These are phyloP conservation scores for Pseudomyrmex flavicornis DNA, from an alignment of 1,140 invertebrate species.

Conservation along the genomic window DNA sequence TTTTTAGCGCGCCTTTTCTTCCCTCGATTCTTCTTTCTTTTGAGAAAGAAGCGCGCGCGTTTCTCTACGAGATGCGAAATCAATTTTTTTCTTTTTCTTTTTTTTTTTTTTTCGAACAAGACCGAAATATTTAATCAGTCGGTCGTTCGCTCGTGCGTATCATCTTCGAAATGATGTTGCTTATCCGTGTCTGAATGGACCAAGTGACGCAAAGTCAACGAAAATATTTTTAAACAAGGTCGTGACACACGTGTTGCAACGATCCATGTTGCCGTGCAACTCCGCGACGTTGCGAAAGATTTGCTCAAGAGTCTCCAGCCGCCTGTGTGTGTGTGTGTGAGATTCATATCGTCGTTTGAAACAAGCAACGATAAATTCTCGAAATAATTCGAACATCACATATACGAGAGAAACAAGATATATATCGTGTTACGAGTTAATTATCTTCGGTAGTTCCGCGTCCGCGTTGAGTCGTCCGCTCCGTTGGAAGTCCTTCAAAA, in stretches of 20 bases:
- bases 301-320: constrained; percentile 46
- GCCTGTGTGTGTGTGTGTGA: neutral
- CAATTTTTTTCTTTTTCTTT: too few species aligned
- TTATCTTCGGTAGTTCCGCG: constrained; percentile 66
- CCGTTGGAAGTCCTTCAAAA: constrained; percentile 63
- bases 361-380: neutral
- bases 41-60: neutral
- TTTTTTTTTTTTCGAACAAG: too few species aligned
- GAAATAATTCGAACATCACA: neutral
- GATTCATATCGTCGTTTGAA: neutral
- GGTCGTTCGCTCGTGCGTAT: too few species aligned
- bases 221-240: constrained; percentile 60
- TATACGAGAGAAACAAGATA: too few species aligned
- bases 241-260: constrained; percentile 30
- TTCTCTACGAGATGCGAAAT: neutral
- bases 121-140: neutral
- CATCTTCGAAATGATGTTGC: neutral
- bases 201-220: constrained; percentile 47
- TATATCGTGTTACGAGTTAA: constrained; percentile 63
- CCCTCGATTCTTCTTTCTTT: constrained; percentile 16
- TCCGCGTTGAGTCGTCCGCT: constrained; percentile 67
- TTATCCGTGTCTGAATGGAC: constrained; percentile 51
- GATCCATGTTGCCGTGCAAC: constrained; percentile 50
- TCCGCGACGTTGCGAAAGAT: constrained; percentile 52
- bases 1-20: constrained; percentile 62